These are phyloP conservation scores for Atta cephalotes DNA, from an alignment of 1,140 invertebrate species.

Conservation along the genomic window DNA sequence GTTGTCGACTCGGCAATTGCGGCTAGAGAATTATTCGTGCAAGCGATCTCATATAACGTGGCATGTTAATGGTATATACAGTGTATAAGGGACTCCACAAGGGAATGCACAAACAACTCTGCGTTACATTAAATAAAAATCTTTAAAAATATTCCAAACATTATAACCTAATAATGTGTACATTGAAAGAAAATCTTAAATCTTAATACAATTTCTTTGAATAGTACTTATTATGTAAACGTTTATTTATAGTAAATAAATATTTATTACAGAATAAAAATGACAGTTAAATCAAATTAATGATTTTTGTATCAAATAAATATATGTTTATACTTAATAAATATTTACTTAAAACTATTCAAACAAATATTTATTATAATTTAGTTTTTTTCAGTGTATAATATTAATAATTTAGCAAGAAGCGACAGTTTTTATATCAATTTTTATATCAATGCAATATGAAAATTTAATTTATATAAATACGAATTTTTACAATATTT, in stretches of 20 bases:
- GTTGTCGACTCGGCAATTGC: slow-evolving; percentile 37
- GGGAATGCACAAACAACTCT: background rate
- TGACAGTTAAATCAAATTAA: too few relatives aligned
- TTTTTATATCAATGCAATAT: background rate
- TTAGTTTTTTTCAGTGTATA: too few relatives aligned
- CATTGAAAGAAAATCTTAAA: too few relatives aligned
- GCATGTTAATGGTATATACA: slow-evolving; percentile 2
- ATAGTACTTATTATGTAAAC: too few relatives aligned
- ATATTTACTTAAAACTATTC: too few relatives aligned
- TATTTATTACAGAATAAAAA: too few relatives aligned
- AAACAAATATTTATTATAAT: too few relatives aligned
- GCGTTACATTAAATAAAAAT: background rate
- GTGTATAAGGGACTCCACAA: background rate
- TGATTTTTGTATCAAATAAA: too few relatives aligned
- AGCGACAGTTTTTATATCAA: background rate
- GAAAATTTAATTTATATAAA: slow-evolving; percentile 15
- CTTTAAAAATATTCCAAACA: background rate
- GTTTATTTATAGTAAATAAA: too few relatives aligned
- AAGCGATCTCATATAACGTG: slow-evolving; percentile 23
- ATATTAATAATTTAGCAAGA: background rate
- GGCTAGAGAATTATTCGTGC: slow-evolving; percentile 18
- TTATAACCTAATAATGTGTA: too few relatives aligned
- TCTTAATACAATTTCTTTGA: too few relatives aligned
- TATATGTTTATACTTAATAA: too few relatives aligned
- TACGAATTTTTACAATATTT: background rate